Evolutionary conservation across 2,888 invertebrate species (phyloP).

Genomic region (Chalcis sispes): DNA sequence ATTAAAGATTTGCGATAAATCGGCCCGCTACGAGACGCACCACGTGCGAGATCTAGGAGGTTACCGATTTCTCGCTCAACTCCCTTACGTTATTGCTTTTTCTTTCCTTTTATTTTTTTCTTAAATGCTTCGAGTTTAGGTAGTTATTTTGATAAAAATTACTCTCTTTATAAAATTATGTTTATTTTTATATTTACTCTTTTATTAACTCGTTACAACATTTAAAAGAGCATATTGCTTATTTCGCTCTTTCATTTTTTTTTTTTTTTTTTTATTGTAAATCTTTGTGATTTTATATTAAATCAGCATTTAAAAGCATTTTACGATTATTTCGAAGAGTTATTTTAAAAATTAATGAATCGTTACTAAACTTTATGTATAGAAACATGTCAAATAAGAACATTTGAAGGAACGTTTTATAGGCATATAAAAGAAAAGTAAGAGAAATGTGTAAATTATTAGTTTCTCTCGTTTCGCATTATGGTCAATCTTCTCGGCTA

Average conservation of each 20-base stretch:
- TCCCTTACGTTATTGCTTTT: too few species aligned
- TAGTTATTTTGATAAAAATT: constrained; percentile 42
- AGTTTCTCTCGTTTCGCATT: constrained; percentile 27
- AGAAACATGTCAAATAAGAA: not conserved
- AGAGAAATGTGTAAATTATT: constrained; percentile 1
- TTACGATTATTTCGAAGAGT: not conserved
- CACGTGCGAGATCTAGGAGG: constrained; percentile 44
- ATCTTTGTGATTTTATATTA: not conserved
- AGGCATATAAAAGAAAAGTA: constrained; percentile 22
- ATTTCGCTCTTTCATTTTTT: not conserved
- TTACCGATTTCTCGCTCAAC: constrained; percentile 22
- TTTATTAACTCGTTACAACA: not conserved
- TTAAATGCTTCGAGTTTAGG: constrained; percentile 5
- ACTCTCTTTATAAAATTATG: too few species aligned
- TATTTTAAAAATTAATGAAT: not conserved
- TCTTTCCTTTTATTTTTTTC: constrained; percentile 7
- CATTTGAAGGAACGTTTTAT: constrained; percentile 22
- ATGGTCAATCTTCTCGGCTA: constrained; percentile 13
- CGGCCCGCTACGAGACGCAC: not conserved
- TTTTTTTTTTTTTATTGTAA: not conserved
- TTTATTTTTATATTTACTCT: constrained; percentile 6
- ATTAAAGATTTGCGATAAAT: constrained; percentile 65
- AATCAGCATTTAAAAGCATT: not conserved
- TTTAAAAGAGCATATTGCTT: too few species aligned
- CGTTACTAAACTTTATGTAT: not conserved